A percentile compares a stretch with the other conserved stretches of the same genome.
Evolutionary conservation across 2,113 vertebrate genomes (phyloP).

Genomic region (Morone chrysops): DNA sequence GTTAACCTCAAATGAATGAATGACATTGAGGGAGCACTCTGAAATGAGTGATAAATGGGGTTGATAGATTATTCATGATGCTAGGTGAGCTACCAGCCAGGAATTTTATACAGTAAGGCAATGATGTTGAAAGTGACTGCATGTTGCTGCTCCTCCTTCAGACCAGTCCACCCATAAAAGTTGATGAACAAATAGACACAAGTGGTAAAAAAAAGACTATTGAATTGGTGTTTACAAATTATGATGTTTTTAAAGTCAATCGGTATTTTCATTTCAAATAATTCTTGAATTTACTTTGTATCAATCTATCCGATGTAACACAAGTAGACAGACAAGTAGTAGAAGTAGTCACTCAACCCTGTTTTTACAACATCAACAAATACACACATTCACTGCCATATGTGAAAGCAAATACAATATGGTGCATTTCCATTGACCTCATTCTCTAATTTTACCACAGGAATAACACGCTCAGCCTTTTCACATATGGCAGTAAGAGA

Average conservation of each 20-base stretch:
- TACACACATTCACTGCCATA: slow-evolving; percentile 1
- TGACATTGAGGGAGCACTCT: slow-evolving; percentile 16
- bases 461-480: slow-evolving; percentile 30
- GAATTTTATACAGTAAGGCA: neutral
- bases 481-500: slow-evolving; percentile 47
- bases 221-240: too few species aligned
- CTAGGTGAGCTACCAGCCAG: slow-evolving; percentile 21
- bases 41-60: slow-evolving; percentile 41
- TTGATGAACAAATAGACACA: neutral
- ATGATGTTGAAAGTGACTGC: neutral
- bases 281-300: neutral
- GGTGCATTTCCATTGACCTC: slow-evolving; percentile 49
- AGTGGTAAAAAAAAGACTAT: too few species aligned
- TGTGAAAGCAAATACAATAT: slow-evolving; percentile 2
- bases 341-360: neutral
- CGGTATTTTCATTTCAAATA: neutral
- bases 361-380: slow-evolving; percentile 18
- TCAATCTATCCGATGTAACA: neutral
- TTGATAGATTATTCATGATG: slow-evolving; percentile 46
- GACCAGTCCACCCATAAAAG: neutral
- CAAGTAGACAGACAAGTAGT: neutral
- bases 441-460: slow-evolving; percentile 43
- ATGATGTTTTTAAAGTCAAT: neutral
- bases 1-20: slow-evolving; percentile 33
- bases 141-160: neutral